Evolutionary conservation across 2,888 invertebrate genomes (phyloP), one percentile per base, ranked within the genome.

Genomic region (Napeogenes inachia): DNA sequence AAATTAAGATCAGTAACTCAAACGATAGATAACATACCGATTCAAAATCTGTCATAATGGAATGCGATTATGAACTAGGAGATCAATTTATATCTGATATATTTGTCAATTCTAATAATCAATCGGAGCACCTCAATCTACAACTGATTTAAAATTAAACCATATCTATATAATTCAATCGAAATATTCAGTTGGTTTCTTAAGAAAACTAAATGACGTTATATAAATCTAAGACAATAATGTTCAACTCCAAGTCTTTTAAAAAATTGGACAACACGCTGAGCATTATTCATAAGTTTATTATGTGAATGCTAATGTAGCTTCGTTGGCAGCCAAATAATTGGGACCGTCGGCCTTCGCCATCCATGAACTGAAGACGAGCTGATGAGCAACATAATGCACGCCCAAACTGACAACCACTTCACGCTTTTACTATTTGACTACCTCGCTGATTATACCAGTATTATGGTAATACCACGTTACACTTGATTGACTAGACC

Each of bases 371-470:
- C 77, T 72, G 71, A 61, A 67, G 71, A 69, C 75, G 65, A 69
- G 67, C 68, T 69, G 65, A 60, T 60, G 66, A 62, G 56, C 61
- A 63, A 72, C 84, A 75, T 21, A 84, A 84, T 76, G 75, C 75
- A 73, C 79, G 81, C 84, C 84, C 80, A 81, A 85, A 85, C 79
- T 86, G 89, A 85, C 87, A 86, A 78, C 77, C 77, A 21, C 80
- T 88, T 84, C 84, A 89, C 85, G 87, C 85, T 87, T 86, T 85
- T 84, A 84, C 85, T 82, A 85, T 85, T 84, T 85, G 87, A 82
- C 87, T 88, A 87, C 87, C 87, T 85, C 81, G 73, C 75, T 21
- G 75, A 81, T 79, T 81, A 75, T 78, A 79, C 80, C 75, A 82
- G 72, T 76, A 70, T 77, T 72, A 78, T 77, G 77, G 76, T 82